These are phyloP conservation scores for Hofmannophila pseudospretella DNA, from an alignment of 2,888 invertebrate species.

Conservation along the genomic window DNA sequence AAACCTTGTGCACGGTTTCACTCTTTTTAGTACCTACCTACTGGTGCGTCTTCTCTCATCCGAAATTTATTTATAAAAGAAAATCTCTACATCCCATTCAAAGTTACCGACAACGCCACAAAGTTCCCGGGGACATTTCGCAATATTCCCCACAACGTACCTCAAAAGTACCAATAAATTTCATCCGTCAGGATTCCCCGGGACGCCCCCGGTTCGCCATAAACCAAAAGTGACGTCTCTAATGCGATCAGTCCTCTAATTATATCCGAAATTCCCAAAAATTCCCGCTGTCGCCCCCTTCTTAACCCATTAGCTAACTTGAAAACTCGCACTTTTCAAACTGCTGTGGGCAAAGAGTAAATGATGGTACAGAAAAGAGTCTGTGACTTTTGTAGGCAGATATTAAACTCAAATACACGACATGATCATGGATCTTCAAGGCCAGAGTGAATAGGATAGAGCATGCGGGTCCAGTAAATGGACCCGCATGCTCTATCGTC, in stretches of 20 bases:
- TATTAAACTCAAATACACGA: no score
- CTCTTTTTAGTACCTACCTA: no score
- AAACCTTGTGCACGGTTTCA: no score
- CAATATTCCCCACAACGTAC: constrained; percentile 6
- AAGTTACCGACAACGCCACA: neutral
- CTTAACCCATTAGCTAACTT: constrained; percentile 66
- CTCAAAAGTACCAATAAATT: constrained; percentile 28
- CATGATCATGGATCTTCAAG: no score
- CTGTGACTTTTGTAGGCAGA: no score
- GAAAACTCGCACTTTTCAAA: constrained; percentile 58
- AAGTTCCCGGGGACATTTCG: constrained; percentile 7
- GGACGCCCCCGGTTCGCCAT: constrained; percentile 45
- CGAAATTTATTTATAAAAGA: no score
- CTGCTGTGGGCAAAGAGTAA: constrained; percentile 33
- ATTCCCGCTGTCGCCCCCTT: constrained; percentile 45
- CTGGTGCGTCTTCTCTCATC: no score
- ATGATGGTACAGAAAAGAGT: no score
- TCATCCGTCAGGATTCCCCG: constrained; percentile 35
- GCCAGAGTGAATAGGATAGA: no score
- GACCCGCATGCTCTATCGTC: no score
- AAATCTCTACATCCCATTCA: no score
- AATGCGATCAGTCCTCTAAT: constrained; percentile 69
- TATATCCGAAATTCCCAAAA: constrained; percentile 69
- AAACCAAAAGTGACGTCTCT: constrained; percentile 69
- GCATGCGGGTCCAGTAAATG: no score